phyloP scores from a whole-genome alignment of 2,888 invertebrate genomes.

The Melanotus villosus region DNA sequence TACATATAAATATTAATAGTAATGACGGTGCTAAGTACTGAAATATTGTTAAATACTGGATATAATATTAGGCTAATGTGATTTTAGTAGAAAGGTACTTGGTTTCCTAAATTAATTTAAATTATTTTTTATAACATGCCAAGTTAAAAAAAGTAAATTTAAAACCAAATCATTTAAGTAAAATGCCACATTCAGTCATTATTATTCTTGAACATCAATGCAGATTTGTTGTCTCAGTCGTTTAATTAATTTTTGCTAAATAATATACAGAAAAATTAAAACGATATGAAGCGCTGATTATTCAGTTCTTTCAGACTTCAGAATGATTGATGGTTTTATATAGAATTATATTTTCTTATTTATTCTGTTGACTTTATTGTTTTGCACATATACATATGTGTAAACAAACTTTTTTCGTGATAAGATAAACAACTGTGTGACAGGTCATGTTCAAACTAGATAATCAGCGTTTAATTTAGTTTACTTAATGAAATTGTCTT shows the following conservation, averaged over 20 bases:
- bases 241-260: slow-evolving; percentile 2
- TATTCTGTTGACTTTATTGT: too few relatives aligned
- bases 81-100: not conserved
- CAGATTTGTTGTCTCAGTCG: not conserved
- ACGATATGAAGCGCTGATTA: not conserved
- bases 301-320: too few relatives aligned
- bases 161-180: slow-evolving; percentile 17
- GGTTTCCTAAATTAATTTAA: too few relatives aligned
- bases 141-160: too few relatives aligned
- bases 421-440: too few relatives aligned
- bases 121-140: too few relatives aligned
- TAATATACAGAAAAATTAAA: not conserved
- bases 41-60: slow-evolving; percentile 19
- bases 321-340: too few relatives aligned
- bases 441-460: too few relatives aligned
- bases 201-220: not conserved
- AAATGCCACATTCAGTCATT: slow-evolving; percentile 26
- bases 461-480: not conserved
- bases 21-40: not conserved
- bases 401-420: too few relatives aligned
- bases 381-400: too few relatives aligned
- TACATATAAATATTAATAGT: too few relatives aligned
- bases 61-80: not conserved
- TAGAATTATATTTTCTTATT: too few relatives aligned
- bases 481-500: not conserved